Conservation (phyloP, 2,888 invertebrate species). For the Clitarchus hookeri region DNA sequence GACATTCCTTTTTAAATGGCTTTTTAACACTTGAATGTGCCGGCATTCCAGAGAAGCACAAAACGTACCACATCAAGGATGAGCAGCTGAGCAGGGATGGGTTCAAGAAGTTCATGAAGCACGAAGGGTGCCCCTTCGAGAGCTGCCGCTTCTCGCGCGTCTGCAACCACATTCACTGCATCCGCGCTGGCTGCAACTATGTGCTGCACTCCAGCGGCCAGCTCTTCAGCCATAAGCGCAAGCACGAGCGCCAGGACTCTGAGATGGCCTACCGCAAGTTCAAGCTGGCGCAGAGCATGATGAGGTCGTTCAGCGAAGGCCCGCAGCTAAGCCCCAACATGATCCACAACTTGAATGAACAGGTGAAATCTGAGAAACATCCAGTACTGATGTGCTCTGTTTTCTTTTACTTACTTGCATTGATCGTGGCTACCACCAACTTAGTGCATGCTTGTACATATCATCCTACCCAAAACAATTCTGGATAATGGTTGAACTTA, state of each 20-base stretch:
- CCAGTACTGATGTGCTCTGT: background rate
- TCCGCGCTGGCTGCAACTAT: constrained; percentile 91
- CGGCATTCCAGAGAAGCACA: constrained; percentile 86
- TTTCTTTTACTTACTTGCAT: too few species aligned
- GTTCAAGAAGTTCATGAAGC: constrained; percentile 98
- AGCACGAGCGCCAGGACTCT: constrained; percentile 93
- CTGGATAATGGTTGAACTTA: too few species aligned
- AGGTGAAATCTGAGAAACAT: constrained; percentile 42
- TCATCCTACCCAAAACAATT: too few species aligned
- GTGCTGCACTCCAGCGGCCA: constrained; percentile 96
- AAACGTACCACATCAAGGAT: constrained; percentile 97
- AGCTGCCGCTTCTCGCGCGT: constrained; percentile 92
- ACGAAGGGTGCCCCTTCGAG: constrained; percentile 89
- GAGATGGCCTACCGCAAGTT: constrained; percentile 85
- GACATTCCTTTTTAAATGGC: too few species aligned
- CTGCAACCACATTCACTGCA: constrained; percentile 98
- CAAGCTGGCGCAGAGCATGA: constrained; percentile 61
- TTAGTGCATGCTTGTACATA: too few species aligned
- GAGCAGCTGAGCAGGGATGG: constrained; percentile 94
- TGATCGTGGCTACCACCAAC: too few species aligned
- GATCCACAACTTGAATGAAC: constrained; percentile 45
- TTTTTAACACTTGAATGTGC: too few species aligned
- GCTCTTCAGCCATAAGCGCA: constrained; percentile 95
- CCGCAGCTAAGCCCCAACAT: constrained; percentile 41
- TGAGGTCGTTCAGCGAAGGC: constrained; percentile 48